phyloP scores from a whole-genome alignment of 2,113 vertebrate genomes.

The Archocentrus centrarchus region DNA sequence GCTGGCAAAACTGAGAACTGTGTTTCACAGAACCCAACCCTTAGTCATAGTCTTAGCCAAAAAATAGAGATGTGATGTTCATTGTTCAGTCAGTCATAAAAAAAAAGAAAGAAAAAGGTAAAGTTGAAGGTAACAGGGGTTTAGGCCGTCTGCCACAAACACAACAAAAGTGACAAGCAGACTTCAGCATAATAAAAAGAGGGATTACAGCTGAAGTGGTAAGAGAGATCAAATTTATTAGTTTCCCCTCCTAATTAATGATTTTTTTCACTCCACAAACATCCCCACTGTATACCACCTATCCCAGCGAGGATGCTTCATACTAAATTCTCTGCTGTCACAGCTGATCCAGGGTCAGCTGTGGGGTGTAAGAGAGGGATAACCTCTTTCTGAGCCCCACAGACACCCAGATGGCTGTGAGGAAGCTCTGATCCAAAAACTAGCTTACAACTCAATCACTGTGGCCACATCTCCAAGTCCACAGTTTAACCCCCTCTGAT shows the following conservation, averaged over 20 bases:
- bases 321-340: slow-evolving; percentile 52
- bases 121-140: slow-evolving; percentile 24
- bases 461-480: slow-evolving; percentile 69
- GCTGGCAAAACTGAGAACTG: slow-evolving; percentile 1
- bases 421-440: slow-evolving; percentile 67
- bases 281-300: slow-evolving; percentile 31
- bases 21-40: slow-evolving; percentile 29
- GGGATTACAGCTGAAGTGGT: slow-evolving; percentile 39
- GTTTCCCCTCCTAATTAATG: slow-evolving; percentile 37
- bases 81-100: background rate
- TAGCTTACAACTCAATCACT: slow-evolving; percentile 74
- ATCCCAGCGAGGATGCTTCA: slow-evolving; percentile 39
- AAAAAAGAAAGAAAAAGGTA: background rate
- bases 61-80: slow-evolving; percentile 15
- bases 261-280: slow-evolving; percentile 37
- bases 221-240: slow-evolving; percentile 51
- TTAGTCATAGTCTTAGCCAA: slow-evolving; percentile 37
- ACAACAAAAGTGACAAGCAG: slow-evolving; percentile 20
- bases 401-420: slow-evolving; percentile 73
- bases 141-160: slow-evolving; percentile 32
- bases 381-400: slow-evolving; percentile 67
- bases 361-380: slow-evolving; percentile 67
- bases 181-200: slow-evolving; percentile 19
- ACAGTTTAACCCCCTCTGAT: slow-evolving; percentile 73
- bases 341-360: slow-evolving; percentile 75